These are phyloP conservation scores for Heteromyza rotundicornis DNA, from an alignment of 2,888 invertebrate species.

Conservation along the genomic window DNA sequence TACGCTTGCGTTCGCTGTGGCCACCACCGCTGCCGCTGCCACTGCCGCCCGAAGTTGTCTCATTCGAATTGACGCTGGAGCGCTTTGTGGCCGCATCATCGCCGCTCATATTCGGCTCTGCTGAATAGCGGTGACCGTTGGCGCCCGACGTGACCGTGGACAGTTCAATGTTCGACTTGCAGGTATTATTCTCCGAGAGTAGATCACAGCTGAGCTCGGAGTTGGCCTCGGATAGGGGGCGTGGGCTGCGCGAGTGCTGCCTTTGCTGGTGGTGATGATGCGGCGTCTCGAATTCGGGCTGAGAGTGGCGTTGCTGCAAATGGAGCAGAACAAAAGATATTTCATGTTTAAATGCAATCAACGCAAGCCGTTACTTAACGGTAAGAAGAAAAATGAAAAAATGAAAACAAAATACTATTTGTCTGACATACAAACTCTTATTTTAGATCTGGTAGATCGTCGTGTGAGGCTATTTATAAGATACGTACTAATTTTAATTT, in stretches of 20 bases:
- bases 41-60: constrained; percentile 44
- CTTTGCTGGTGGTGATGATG: constrained; percentile 29
- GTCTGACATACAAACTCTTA: too few relatives aligned
- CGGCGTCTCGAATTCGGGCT: constrained; percentile 65
- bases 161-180: constrained; percentile 44
- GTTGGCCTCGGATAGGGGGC: constrained; percentile 60
- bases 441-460: background rate
- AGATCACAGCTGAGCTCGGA: constrained; percentile 54
- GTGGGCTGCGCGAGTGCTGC: constrained; percentile 40
- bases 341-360: too few relatives aligned
- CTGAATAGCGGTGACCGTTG: constrained; percentile 33
- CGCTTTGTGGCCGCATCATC: constrained; percentile 37
- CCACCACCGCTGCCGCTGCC: constrained; percentile 27
- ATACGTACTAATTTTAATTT: background rate
- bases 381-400: background rate
- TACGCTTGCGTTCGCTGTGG: constrained; percentile 51
- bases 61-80: constrained; percentile 58
- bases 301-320: constrained; percentile 68
- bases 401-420: background rate
- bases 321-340: too few relatives aligned
- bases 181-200: constrained; percentile 38
- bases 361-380: too few relatives aligned
- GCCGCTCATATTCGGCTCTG: constrained; percentile 34
- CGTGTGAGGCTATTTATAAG: background rate
- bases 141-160: constrained; percentile 38